Percentiles rank a stretch among this genome's conserved stretches.
These are phyloP conservation scores for Trichonephila clavipes DNA, from an alignment of 1,140 invertebrate genomes.

Conservation along the genomic window DNA sequence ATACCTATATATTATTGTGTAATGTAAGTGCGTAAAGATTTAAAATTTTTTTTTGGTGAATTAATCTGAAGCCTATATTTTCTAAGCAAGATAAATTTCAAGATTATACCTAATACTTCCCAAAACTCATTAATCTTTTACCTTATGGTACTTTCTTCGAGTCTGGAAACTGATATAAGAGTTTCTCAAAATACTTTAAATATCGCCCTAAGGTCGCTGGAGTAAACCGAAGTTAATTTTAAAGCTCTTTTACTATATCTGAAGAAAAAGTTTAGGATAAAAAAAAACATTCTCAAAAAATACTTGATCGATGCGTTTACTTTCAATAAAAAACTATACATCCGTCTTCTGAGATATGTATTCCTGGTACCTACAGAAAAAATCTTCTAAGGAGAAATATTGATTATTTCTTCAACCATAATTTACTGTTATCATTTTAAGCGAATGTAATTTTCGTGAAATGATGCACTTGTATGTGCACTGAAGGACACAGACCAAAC, in stretches of 20 bases:
- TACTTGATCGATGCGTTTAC: conserved; percentile 16
- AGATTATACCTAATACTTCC: conserved; percentile 1
- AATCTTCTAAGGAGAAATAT: background rate
- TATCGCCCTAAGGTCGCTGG: background rate
- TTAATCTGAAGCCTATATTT: background rate
- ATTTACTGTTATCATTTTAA: background rate
- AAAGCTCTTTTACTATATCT: background rate
- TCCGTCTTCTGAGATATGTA: background rate
- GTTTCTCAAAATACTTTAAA: background rate
- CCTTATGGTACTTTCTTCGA: background rate
- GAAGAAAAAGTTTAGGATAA: background rate
- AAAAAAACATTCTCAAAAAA: background rate
- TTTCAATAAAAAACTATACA: background rate
- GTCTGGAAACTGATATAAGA: background rate
- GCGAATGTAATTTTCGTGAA: too few species aligned
- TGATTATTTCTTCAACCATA: background rate
- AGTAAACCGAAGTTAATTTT: conserved; percentile 17
- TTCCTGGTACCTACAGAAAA: background rate
- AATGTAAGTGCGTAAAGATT: too few species aligned
- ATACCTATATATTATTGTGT: too few species aligned
- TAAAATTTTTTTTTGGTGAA: too few species aligned
- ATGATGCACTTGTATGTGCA: too few species aligned
- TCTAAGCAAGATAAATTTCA: background rate
- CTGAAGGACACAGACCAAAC: too few species aligned
- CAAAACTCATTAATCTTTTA: conserved; percentile 6